Conservation (phyloP, 2,888 invertebrate genomes). For the Drosophila dives region DNA sequence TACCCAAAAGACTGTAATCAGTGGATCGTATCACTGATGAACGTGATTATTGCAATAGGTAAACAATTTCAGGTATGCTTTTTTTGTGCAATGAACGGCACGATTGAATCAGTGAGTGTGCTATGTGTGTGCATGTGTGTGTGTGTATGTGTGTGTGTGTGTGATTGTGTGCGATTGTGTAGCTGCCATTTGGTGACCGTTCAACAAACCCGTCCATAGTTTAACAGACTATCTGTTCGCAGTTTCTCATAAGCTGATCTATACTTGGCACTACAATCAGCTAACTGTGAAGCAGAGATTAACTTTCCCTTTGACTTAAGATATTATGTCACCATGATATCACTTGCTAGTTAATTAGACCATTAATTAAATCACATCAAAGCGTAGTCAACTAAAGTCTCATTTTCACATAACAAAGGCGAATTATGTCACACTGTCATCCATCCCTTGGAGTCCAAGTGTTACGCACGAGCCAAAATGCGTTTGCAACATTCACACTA, state of each 20-base stretch:
- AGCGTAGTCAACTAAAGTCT: constrained; percentile 9
- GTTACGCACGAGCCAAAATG: constrained; percentile 68
- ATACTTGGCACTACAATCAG: constrained; percentile 18
- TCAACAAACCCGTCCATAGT: constrained; percentile 40
- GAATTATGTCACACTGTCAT: constrained; percentile 62
- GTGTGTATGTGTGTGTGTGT: neutral
- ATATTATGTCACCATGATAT: constrained; percentile 25
- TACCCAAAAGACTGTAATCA: constrained; percentile 29
- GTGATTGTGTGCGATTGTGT: neutral
- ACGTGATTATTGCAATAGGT: constrained; percentile 49
- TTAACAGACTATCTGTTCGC: constrained; percentile 13
- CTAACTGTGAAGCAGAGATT: constrained; percentile 1
- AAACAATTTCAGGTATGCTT: constrained; percentile 59
- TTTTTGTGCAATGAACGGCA: constrained; percentile 52
- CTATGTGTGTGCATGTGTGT: neutral
- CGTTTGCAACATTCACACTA: neutral
- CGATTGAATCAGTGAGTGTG: constrained; percentile 14
- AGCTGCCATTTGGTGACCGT: constrained; percentile 39
- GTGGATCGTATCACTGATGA: constrained; percentile 44
- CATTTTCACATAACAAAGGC: constrained; percentile 42
- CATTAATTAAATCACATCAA: constrained; percentile 63
- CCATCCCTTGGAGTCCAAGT: constrained; percentile 18
- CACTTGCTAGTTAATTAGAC: constrained; percentile 54
- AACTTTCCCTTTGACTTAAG: constrained; percentile 36
- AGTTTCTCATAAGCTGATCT: constrained; percentile 21